Evolutionary conservation across 2,888 invertebrate species (phyloP), one percentile per base, ranked within the genome.

Genomic region (Drosophila greeni): DNA sequence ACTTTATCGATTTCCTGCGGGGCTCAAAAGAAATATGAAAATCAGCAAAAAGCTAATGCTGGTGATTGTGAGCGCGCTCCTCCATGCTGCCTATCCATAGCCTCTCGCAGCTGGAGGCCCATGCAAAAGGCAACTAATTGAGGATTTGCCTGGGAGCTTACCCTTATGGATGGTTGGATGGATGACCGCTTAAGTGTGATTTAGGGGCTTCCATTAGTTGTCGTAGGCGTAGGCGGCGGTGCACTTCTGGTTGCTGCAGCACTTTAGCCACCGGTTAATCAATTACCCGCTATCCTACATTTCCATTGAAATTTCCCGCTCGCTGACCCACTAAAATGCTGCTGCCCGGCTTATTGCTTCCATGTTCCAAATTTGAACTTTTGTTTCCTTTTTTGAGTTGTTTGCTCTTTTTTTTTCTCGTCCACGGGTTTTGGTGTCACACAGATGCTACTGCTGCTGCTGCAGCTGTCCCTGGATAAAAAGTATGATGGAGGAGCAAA

Each of bases 251-350:
- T 14, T 34, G 23, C 16, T 34, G 23, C 51, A 34, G 14, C 40
- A 23, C 61, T 47, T 57, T 20, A 18, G 29, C 48, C 48, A 34
- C 65, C 52, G 40, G 61, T 65, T 62, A 65, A 62, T 62, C 62
- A 65, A 65, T 62, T 52, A 62, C 31, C 42, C n/a, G 11, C 60
- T 45, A 36, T 37, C 56, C 53, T 37, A 29, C 26, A 52, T 23
- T 29, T 24, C 55, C 73, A 49, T 51, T 56, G 58, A 33, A 57
- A 42, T 57, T 56, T 43, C 12, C 40, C 59, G 52, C 57, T 54
- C 61, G 71, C 42, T 77, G 77, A 83, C 77, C 77, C 84, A 83
- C 74, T 83, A 78, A 75, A n/a, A n/a, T n/a, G n/a, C n/a, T 65
- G 66, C 42, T 39, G 42, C 42, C 70, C 45, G 31, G 66, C 82